These are phyloP conservation scores for Leptoclinus maculatus DNA, from an alignment of 2,797 vertebrate genomes.

Conservation along the genomic window DNA sequence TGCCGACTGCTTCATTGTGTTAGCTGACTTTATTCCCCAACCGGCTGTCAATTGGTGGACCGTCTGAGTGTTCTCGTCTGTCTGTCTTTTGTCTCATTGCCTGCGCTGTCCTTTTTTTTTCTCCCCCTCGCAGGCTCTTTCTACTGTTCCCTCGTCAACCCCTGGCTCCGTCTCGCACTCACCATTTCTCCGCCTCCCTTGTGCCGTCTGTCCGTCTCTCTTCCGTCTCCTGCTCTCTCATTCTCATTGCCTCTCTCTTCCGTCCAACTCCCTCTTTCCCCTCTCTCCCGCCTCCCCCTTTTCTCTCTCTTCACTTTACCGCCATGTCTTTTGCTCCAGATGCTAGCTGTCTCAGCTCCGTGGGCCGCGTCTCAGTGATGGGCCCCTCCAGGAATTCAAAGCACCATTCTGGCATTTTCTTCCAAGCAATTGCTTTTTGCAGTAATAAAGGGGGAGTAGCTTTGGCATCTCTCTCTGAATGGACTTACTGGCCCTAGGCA, in stretches of 20 bases:
- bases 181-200: slow-evolving; percentile 48
- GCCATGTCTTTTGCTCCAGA: slow-evolving; percentile 79
- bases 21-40: slow-evolving; percentile 79
- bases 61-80: slow-evolving; percentile 75
- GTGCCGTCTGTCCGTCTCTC: slow-evolving; percentile 40
- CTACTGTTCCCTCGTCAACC: slow-evolving; percentile 58
- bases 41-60: slow-evolving; percentile 72
- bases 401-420: slow-evolving; percentile 83
- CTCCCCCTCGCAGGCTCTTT: slow-evolving; percentile 27
- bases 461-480: slow-evolving; percentile 78
- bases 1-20: slow-evolving; percentile 79
- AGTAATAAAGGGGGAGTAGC: slow-evolving; percentile 82
- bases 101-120: slow-evolving; percentile 25
- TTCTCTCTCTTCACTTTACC: slow-evolving; percentile 60
- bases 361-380: slow-evolving; percentile 79
- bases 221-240: slow-evolving; percentile 30
- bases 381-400: slow-evolving; percentile 84
- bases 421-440: slow-evolving; percentile 82
- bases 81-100: slow-evolving; percentile 79
- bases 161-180: slow-evolving; percentile 52
- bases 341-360: slow-evolving; percentile 79
- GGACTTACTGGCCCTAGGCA: slow-evolving; percentile 77
- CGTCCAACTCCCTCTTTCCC: slow-evolving; percentile 22
- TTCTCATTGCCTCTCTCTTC: slow-evolving; percentile 35
- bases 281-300: background rate